A percentile compares a stretch with the other conserved stretches of the same genome.
These are phyloP conservation scores for Mesochorus sp. DNA, from an alignment of 2,888 invertebrate species.

Conservation along the genomic window DNA sequence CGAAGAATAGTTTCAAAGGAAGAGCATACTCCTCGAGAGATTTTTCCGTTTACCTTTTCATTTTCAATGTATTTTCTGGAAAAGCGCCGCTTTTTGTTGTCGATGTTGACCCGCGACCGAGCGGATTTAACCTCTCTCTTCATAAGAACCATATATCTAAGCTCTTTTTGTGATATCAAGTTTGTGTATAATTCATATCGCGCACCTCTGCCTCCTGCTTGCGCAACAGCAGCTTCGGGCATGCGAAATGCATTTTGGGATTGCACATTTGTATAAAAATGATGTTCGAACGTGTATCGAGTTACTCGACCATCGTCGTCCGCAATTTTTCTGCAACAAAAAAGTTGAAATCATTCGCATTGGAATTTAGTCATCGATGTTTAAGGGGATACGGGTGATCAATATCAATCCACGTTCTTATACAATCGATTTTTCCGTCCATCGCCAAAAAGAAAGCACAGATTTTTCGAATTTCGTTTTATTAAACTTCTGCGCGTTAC, in stretches of 20 bases:
- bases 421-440: no score
- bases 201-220: constrained; percentile 14
- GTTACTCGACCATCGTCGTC: no score
- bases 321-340: no score
- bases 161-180: constrained; percentile 48
- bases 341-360: no score
- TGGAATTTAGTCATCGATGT: no score
- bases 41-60: constrained; percentile 15
- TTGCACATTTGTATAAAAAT: constrained; percentile 27
- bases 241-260: constrained; percentile 43
- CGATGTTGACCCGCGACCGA: no score
- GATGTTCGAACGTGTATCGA: constrained; percentile 10
- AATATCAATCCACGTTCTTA: no score
- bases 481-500: no score
- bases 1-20: no score
- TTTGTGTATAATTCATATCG: constrained; percentile 61
- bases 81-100: not conserved
- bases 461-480: no score
- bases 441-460: no score
- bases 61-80: not conserved
- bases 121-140: constrained; percentile 24
- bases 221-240: constrained; percentile 7
- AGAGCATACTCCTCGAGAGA: not conserved
- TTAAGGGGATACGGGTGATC: no score
- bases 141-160: constrained; percentile 13